Conservation (phyloP, 2,113 vertebrate genomes). For the Tetraodon nigroviridis region DNA sequence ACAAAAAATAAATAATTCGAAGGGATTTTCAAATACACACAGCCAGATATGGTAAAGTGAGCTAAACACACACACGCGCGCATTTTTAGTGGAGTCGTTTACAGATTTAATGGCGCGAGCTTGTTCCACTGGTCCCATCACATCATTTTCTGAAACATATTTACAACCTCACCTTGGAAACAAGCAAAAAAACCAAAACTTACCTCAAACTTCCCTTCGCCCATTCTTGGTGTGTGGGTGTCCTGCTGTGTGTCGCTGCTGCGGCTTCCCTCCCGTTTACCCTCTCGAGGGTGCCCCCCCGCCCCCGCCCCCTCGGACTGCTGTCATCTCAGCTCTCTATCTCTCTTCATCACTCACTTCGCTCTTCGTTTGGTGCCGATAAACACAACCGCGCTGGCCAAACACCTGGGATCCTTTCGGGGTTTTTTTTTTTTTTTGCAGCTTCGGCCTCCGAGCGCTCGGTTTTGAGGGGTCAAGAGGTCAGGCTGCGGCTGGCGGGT, state of each 20-base stretch:
- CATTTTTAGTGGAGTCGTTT: neutral
- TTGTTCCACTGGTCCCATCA: neutral
- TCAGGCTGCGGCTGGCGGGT: slow-evolving; percentile 15
- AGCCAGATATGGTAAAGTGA: no score
- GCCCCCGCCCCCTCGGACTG: slow-evolving; percentile 40
- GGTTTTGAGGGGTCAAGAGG: neutral
- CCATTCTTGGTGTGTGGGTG: slow-evolving; percentile 55
- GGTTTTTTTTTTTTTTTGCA: no score
- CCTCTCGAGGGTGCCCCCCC: slow-evolving; percentile 20
- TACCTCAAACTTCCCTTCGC: slow-evolving; percentile 65
- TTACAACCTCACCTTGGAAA: neutral
- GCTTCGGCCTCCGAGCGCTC: neutral
- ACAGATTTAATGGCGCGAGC: neutral
- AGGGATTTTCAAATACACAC: no score
- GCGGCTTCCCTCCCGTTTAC: slow-evolving; percentile 21
- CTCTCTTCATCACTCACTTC: slow-evolving; percentile 63
- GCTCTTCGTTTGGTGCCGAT: slow-evolving; percentile 63
- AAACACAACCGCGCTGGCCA: slow-evolving; percentile 45
- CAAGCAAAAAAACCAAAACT: slow-evolving; percentile 5
- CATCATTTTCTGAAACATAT: slow-evolving; percentile 12
- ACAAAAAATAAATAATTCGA: no score
- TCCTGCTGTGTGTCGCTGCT: slow-evolving; percentile 21
- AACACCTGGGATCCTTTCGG: slow-evolving; percentile 1
- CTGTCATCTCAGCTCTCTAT: slow-evolving; percentile 62
- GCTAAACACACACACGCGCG: no score